phyloP scores from a whole-genome alignment of 2,797 vertebrate genomes.

The Intellagama lesueurii region DNA sequence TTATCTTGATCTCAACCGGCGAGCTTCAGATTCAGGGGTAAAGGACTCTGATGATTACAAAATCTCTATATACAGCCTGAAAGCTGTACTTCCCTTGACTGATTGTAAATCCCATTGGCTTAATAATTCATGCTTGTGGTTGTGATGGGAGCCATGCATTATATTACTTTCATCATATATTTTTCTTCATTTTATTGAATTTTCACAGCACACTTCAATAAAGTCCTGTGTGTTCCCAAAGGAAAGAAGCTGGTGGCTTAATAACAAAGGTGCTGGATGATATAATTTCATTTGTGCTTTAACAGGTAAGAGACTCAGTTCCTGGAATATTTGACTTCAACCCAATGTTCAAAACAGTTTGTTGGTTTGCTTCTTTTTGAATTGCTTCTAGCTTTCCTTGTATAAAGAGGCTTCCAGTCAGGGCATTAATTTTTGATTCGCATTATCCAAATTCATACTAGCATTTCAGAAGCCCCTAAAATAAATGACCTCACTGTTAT shows the following conservation, averaged over 20 bases:
- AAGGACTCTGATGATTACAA: constrained; percentile 66
- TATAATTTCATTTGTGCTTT: constrained; percentile 63
- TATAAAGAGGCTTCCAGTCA: neutral
- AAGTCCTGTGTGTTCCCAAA: constrained; percentile 41
- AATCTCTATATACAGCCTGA: constrained; percentile 44
- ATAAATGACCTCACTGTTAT: neutral
- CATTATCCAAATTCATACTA: neutral
- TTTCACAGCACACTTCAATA: constrained; percentile 52
- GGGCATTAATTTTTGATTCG: constrained; percentile 29
- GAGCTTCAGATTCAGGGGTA: constrained; percentile 65
- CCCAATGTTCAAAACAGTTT: constrained; percentile 36
- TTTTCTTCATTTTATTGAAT: constrained; percentile 64
- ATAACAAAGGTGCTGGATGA: constrained; percentile 56
- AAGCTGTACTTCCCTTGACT: constrained; percentile 57
- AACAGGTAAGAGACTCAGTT: constrained; percentile 35
- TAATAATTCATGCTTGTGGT: constrained; percentile 67
- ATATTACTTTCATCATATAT: constrained; percentile 66
- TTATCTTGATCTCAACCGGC: constrained; percentile 40
- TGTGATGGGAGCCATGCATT: constrained; percentile 46
- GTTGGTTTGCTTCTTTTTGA: rapidly evolving
- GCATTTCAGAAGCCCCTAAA: constrained; percentile 32
- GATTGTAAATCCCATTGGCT: constrained; percentile 58
- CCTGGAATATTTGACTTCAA: neutral
- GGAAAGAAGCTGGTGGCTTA: constrained; percentile 61
- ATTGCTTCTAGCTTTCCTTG: neutral